Evolutionary conservation across 2,113 vertebrate genomes (phyloP).

Genomic region (Ascaphus truei): DNA sequence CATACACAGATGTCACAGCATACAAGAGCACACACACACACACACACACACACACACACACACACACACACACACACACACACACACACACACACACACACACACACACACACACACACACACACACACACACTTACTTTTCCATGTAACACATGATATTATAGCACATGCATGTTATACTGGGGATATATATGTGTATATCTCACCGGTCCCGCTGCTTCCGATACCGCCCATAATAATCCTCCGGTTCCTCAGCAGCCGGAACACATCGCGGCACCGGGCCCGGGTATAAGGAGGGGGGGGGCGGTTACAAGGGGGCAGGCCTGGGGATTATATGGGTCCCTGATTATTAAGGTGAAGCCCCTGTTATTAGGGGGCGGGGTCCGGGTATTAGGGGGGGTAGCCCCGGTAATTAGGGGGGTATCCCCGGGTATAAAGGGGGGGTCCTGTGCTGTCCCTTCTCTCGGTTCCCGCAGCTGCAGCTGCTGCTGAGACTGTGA

Average conservation of each 20-base stretch:
- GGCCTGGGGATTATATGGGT: not conserved
- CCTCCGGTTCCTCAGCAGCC: conserved; percentile 13
- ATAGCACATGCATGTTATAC: no score
- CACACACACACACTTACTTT: conserved; percentile 11
- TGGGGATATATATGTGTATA: no score
- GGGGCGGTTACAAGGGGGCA: not conserved
- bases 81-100: not conserved
- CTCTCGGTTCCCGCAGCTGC: conserved; percentile 23
- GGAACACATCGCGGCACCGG: not conserved
- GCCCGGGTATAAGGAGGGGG: not conserved
- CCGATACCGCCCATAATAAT: conserved; percentile 32
- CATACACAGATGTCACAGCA: not conserved
- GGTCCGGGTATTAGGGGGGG: no score
- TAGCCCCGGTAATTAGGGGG: no score
- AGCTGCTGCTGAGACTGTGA: conserved; percentile 30
- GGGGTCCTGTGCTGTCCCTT: not conserved
- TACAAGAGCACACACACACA: not conserved
- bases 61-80: not conserved
- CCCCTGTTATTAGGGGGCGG: not conserved
- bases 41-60: not conserved
- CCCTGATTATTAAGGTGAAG: not conserved
- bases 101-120: not conserved
- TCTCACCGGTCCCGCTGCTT: conserved; percentile 35
- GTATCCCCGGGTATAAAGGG: not conserved
- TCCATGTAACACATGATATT: no score